Percentiles rank a stretch among this genome's conserved stretches.
Conservation (phyloP, 1,140 invertebrate genomes). For the Mamestra configurata region DNA sequence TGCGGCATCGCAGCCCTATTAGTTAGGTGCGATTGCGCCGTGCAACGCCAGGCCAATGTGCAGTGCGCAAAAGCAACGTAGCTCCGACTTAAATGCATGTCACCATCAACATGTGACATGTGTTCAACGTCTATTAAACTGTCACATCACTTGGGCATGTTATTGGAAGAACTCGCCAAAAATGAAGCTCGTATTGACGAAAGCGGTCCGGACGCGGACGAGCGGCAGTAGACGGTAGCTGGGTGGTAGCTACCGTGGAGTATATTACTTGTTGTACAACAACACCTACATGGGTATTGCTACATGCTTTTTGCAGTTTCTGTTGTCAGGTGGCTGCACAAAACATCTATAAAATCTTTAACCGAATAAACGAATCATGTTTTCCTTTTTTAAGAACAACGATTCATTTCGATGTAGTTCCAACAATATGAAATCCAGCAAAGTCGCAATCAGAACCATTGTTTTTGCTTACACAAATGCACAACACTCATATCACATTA, state of each 20-base stretch:
- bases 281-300: not conserved
- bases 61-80: slow-evolving; percentile 82
- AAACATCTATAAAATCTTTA: too few species aligned
- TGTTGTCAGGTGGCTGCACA: not conserved
- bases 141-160: slow-evolving; percentile 42
- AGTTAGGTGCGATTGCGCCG: slow-evolving; percentile 66
- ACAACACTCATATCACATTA: not conserved
- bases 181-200: slow-evolving; percentile 38
- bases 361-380: not conserved
- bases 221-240: too few species aligned
- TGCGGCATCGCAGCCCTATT: slow-evolving; percentile 73
- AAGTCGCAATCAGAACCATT: not conserved
- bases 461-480: not conserved
- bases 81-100: slow-evolving; percentile 67
- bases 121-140: slow-evolving; percentile 53
- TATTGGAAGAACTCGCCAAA: slow-evolving; percentile 47
- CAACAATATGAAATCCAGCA: not conserved
- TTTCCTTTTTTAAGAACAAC: not conserved
- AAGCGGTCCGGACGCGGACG: not conserved
- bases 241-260: slow-evolving; percentile 9
- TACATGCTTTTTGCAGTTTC: not conserved
- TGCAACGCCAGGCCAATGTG: slow-evolving; percentile 69
- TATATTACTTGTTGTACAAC: slow-evolving; percentile 19
- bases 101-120: slow-evolving; percentile 63
- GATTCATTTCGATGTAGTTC: not conserved